Conservation (phyloP, 2,113 vertebrate genomes). For the Perognathus longimembris region DNA sequence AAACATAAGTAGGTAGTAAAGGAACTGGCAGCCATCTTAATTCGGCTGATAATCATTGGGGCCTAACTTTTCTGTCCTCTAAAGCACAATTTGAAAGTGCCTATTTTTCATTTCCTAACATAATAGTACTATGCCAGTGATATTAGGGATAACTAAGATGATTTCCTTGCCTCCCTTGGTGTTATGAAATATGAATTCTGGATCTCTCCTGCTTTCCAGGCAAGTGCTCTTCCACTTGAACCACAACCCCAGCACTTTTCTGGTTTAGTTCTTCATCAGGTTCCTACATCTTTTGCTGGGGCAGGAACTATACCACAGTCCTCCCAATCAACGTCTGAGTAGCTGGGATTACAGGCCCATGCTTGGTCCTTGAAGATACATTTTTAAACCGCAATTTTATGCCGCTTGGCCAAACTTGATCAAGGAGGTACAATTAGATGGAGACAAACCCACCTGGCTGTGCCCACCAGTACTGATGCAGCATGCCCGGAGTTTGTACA, state of each 20-base stretch:
- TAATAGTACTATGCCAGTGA: neutral
- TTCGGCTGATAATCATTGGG: neutral
- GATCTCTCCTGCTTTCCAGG: too few species aligned
- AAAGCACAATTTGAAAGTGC: neutral
- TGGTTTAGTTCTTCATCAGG: too few species aligned
- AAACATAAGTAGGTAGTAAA: neutral
- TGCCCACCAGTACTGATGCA: slow-evolving; percentile 97
- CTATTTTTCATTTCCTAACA: neutral
- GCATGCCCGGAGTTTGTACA: slow-evolving; percentile 95
- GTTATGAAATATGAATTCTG: too few species aligned
- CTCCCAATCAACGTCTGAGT: too few species aligned
- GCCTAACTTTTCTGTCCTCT: neutral
- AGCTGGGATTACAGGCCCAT: too few species aligned
- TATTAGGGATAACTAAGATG: neutral
- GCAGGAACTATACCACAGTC: too few species aligned
- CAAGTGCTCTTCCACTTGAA: too few species aligned
- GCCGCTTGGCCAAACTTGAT: neutral
- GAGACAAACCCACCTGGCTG: slow-evolving; percentile 90
- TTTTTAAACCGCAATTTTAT: neutral
- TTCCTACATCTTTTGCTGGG: too few species aligned
- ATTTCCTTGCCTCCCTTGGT: too few species aligned
- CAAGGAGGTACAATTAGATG: neutral
- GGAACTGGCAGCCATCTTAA: neutral
- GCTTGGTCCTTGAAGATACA: neutral
- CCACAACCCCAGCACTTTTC: too few species aligned